Evolutionary conservation across 2,113 vertebrate genomes (phyloP).

Genomic region (Fregata magnificens): DNA sequence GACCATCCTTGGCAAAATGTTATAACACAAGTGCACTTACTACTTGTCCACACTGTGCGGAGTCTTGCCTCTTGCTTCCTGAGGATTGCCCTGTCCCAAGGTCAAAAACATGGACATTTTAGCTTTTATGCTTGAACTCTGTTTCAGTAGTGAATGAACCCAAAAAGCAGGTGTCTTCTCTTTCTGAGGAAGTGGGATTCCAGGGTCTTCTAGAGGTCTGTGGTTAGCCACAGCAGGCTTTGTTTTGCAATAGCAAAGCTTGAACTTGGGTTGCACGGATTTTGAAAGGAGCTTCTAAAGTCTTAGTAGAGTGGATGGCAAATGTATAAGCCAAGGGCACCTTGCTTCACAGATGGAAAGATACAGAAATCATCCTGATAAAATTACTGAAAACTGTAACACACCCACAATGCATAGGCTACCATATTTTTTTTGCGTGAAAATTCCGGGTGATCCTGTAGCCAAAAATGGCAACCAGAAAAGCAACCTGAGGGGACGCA

Average conservation of each 20-base stretch:
- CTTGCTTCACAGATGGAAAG: not conserved
- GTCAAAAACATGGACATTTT: not conserved
- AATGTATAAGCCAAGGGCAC: not conserved
- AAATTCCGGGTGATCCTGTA: not conserved
- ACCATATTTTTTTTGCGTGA: not conserved
- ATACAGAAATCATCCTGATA: not conserved
- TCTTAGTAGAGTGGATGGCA: not conserved
- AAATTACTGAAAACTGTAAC: not conserved
- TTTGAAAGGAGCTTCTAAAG: not conserved
- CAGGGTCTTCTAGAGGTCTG: not conserved
- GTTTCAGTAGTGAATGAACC: not conserved
- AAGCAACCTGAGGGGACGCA: not conserved
- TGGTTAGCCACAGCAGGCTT: not conserved
- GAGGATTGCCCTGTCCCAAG: too few species aligned
- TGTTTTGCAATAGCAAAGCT: not conserved
- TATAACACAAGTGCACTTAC: not conserved
- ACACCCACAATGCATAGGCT: not conserved
- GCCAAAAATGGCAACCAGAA: not conserved
- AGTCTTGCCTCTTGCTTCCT: not conserved
- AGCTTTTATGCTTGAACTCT: not conserved
- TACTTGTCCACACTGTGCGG: not conserved
- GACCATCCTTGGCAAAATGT: not conserved
- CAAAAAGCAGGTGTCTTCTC: not conserved
- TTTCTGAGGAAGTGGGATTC: not conserved
- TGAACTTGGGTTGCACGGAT: fast-evolving